phyloP scores from a whole-genome alignment of 2,888 invertebrate genomes.

The Scaptomyza reducta region DNA sequence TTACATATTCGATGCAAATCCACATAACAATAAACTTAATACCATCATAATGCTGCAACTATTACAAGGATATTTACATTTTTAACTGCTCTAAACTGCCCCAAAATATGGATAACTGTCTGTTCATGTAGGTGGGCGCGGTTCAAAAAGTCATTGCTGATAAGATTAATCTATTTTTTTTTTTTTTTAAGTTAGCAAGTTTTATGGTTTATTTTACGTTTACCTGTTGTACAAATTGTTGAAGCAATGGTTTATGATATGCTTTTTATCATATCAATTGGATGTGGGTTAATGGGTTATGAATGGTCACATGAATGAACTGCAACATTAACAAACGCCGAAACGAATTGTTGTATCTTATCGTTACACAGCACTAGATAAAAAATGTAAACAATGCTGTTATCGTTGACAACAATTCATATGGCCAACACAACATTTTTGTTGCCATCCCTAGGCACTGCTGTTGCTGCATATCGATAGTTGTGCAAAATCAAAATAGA shows the following conservation, averaged over 20 bases:
- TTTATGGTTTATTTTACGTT: no score
- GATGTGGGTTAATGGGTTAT: background rate
- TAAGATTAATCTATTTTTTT: background rate
- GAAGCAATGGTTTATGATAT: background rate
- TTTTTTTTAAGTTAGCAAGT: no score
- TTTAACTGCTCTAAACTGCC: no score
- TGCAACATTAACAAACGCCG: background rate
- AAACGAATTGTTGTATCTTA: background rate
- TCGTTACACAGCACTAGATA: slow-evolving; percentile 21
- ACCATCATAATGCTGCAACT: background rate
- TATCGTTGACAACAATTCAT: slow-evolving; percentile 28
- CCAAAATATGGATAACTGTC: background rate
- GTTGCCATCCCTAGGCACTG: background rate
- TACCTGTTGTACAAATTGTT: no score
- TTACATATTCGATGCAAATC: background rate
- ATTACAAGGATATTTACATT: background rate
- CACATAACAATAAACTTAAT: background rate
- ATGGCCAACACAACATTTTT: slow-evolving; percentile 18
- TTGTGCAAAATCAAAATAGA: slow-evolving; percentile 1
- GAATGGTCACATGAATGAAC: background rate
- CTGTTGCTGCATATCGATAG: slow-evolving; percentile 23
- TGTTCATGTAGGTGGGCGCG: background rate
- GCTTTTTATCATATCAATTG: background rate
- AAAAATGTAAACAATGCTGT: slow-evolving; percentile 43
- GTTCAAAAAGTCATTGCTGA: background rate